These are phyloP conservation scores for Tuberolachnus salignus DNA, from an alignment of 2,888 invertebrate species.

Conservation along the genomic window DNA sequence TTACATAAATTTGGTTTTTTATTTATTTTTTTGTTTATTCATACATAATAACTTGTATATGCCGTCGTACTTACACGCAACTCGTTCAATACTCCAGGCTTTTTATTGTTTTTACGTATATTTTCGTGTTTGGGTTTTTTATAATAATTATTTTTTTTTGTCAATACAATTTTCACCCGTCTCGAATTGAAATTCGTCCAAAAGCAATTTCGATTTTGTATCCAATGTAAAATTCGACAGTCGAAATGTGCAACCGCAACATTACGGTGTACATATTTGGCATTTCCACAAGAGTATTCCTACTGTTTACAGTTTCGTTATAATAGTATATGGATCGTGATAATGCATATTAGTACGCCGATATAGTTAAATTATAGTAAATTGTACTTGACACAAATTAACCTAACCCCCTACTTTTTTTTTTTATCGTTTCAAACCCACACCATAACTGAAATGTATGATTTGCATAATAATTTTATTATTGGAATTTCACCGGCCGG, in stretches of 20 bases:
- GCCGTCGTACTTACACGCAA: no score
- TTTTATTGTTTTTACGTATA: no score
- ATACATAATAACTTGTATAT: no score
- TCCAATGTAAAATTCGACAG: no score
- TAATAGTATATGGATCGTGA: background rate
- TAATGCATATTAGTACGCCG: background rate
- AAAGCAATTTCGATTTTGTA: no score
- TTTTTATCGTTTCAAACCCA: background rate
- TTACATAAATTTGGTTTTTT: no score
- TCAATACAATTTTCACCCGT: no score
- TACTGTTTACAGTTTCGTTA: background rate
- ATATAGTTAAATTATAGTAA: constrained; percentile 5
- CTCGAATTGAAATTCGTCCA: no score
- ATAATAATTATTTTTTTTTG: no score
- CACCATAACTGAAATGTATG: constrained; percentile 36
- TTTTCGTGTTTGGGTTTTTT: no score
- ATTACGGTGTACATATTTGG: background rate
- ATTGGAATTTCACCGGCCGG: background rate
- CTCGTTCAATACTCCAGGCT: no score
- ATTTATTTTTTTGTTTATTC: no score
- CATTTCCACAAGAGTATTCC: background rate
- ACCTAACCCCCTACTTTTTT: constrained; percentile 3
- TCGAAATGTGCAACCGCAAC: background rate
- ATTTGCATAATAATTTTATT: background rate
- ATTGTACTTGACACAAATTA: constrained; percentile 49